Conservation (phyloP, 1,140 invertebrate genomes). For the Dinoponera quadriceps region DNA sequence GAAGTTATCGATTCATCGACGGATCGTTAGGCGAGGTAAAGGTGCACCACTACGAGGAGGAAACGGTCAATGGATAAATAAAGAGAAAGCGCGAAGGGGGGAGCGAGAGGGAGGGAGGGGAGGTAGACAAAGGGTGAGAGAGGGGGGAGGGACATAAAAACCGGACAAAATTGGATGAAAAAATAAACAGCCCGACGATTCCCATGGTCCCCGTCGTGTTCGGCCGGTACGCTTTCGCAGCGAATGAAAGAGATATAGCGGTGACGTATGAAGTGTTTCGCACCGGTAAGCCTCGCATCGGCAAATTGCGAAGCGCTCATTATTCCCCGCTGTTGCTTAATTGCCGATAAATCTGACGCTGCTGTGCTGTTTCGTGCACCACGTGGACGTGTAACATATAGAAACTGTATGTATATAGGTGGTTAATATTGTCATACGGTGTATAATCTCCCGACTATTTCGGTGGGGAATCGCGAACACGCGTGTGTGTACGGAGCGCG, state of each 20-base stretch:
- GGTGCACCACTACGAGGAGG: neutral
- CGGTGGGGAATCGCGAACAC: neutral
- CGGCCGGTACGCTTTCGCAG: neutral
- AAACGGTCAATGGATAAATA: constrained; percentile 1
- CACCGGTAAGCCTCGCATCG: neutral
- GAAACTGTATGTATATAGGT: neutral
- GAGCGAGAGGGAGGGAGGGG: too few relatives aligned
- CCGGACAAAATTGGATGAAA: constrained; percentile 16
- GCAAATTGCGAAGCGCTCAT: neutral
- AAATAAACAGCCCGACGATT: constrained; percentile 35
- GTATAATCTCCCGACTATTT: neutral
- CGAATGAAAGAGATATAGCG: neutral
- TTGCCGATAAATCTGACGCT: neutral
- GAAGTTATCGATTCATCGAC: constrained; percentile 34
- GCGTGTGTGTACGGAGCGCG: neutral
- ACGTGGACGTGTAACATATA: too few relatives aligned
- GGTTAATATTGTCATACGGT: neutral
- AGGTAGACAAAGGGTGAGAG: too few relatives aligned
- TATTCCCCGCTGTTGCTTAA: neutral
- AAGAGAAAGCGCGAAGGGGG: too few relatives aligned
- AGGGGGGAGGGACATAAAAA: too few relatives aligned
- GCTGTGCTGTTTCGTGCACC: too few relatives aligned
- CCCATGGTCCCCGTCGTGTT: neutral
- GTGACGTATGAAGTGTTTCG: constrained; percentile 1
- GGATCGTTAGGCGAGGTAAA: constrained; percentile 26